Conservation (phyloP, 2,113 vertebrate genomes). For the Rhabdomys dilectus region DNA sequence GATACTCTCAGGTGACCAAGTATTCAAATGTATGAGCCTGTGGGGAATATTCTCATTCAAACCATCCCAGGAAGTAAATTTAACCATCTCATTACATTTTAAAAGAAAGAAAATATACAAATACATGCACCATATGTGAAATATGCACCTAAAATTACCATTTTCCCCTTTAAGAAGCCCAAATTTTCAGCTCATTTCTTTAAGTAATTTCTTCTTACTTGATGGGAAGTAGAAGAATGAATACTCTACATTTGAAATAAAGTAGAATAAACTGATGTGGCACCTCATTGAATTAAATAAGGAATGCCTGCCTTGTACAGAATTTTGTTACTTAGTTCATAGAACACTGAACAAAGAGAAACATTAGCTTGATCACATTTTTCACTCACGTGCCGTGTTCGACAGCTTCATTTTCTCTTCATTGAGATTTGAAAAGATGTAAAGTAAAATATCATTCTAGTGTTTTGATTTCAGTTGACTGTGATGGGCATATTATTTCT, state of each 20-base stretch:
- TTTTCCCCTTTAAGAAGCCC: not conserved
- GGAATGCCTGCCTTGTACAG: not conserved
- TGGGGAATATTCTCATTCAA: too few species aligned
- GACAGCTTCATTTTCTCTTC: not conserved
- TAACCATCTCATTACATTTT: not conserved
- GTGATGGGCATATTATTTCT: not conserved
- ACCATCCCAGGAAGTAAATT: not conserved
- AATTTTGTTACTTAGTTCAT: constrained; percentile 5
- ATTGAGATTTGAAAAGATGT: not conserved
- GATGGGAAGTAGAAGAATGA: not conserved
- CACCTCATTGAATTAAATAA: not conserved
- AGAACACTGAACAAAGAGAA: constrained; percentile 36
- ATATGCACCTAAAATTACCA: not conserved
- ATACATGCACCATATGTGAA: not conserved
- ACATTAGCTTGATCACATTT: not conserved
- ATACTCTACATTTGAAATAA: not conserved
- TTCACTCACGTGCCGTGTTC: not conserved
- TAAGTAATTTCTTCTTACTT: not conserved
- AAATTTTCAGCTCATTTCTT: not conserved
- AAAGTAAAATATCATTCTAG: not conserved
- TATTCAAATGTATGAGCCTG: not conserved
- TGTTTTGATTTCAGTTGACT: constrained; percentile 45
- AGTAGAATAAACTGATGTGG: not conserved
- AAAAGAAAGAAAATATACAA: not conserved
- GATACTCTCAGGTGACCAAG: not conserved